A percentile compares a stretch with the other conserved stretches of the same genome.
These are phyloP conservation scores for Lithosia quadra DNA, from an alignment of 2,888 invertebrate species.

Conservation along the genomic window DNA sequence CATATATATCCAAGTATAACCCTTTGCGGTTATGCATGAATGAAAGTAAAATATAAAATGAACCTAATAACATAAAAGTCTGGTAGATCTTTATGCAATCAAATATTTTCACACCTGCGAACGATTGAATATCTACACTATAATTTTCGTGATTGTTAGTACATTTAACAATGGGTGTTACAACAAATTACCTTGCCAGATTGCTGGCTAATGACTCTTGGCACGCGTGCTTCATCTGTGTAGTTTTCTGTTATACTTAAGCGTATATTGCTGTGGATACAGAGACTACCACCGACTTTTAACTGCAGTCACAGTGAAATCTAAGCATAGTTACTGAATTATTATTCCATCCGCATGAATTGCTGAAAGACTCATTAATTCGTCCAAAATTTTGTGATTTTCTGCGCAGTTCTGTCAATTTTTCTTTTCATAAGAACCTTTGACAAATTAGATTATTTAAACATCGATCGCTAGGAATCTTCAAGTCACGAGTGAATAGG, in stretches of 20 bases:
- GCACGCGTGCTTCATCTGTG: background rate
- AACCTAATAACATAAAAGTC: background rate
- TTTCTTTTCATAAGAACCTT: no score
- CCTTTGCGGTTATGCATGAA: background rate
- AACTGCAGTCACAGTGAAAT: background rate
- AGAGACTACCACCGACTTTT: background rate
- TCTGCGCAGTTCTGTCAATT: no score
- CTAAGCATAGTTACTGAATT: no score
- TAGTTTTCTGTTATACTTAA: background rate
- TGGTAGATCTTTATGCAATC: no score
- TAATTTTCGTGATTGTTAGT: slow-evolving; percentile 2
- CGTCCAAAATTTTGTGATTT: background rate
- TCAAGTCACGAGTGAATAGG: no score
- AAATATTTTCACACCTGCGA: slow-evolving; percentile 4
- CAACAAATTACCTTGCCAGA: background rate
- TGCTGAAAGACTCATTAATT: background rate
- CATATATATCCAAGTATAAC: no score
- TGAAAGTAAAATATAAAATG: background rate
- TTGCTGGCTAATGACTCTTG: background rate
- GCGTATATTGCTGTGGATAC: background rate
- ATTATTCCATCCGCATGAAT: background rate
- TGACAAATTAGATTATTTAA: no score
- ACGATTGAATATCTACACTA: slow-evolving; percentile 1
- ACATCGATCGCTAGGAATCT: no score
- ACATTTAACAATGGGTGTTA: background rate